Evolutionary conservation across 2,888 invertebrate species (phyloP), one percentile per base, ranked within the genome.

Genomic region (Xylocampa areola): DNA sequence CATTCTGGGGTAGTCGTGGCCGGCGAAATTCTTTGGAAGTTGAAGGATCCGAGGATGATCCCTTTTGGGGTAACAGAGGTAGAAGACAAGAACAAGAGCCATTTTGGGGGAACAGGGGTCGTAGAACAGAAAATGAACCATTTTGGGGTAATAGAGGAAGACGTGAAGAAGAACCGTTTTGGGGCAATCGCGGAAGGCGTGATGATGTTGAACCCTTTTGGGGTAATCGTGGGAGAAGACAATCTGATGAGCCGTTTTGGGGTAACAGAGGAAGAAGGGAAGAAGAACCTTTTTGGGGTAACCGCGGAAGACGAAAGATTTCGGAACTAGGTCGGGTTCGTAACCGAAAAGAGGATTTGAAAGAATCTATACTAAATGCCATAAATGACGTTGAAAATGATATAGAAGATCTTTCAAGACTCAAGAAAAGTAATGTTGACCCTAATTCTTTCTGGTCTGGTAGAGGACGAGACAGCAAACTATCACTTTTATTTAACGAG

Each of bases 231-330:
- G 90, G 94, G 10, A 89, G 92, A 45, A 68, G 84, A 40, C 70
- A 80, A n/a, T 68, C 77, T 2, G 64, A 62, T 5, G 82, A 81
- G 4, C 94, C 93, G 0, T 94, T 94, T 73, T 94, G 94, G 94
- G 94, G 92, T 2, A 93, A 90, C 51, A 81, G 94, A 17, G 94
- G 94, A 1, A 73, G 82, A 43, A 68, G 81, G 23, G 80, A 85
- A 1, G 65, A 61, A 23, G 83, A 81, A 2, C 94, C 93, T 1
- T 94, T 94, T 73, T 94, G 94, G 94, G 94, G 92, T 1, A 93
- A 90, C 52, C 81, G 94, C 8, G 94, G 94, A 1, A 74, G 83
- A 35, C 68, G 84, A 64, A 76, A 81, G 50, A 73, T 77, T 44
- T 73, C 78, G 5, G 79, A 81, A 25, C 77, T 79, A 0, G 84